A percentile compares a stretch with the other conserved stretches of the same genome.
Conservation (phyloP, 2,797 vertebrate species). For the Peromyscus nudipes region DNA sequence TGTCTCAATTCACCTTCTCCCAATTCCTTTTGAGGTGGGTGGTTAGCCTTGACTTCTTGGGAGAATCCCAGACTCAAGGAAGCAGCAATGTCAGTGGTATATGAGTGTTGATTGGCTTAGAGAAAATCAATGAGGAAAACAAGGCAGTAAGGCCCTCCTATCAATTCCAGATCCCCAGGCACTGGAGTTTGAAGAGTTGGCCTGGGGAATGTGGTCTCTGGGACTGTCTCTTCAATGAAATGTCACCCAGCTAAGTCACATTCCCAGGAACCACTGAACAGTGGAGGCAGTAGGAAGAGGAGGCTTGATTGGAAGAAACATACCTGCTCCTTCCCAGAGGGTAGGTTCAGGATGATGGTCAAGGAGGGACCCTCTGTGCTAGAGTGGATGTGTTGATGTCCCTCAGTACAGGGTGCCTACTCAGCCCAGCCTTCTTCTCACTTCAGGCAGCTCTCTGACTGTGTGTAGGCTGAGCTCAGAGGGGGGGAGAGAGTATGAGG, state of each 20-base stretch:
- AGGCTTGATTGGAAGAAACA: not conserved
- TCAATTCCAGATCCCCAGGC: not conserved
- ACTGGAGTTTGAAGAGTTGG: not conserved
- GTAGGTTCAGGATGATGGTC: not conserved
- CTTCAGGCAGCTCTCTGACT: not conserved
- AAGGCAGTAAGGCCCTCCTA: conserved; percentile 37
- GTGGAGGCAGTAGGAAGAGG: not conserved
- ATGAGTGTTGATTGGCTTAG: conserved; percentile 58
- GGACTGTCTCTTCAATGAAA: not conserved
- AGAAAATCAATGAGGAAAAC: conserved; percentile 61
- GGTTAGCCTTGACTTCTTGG: fast-evolving
- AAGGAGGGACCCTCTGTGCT: not conserved
- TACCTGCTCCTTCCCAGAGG: not conserved
- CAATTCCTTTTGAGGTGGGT: fast-evolving
- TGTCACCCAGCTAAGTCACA: not conserved
- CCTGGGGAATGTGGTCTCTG: not conserved
- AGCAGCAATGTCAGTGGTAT: not conserved
- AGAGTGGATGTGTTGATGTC: not conserved
- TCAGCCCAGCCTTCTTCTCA: not conserved
- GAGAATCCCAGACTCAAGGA: fast-evolving
- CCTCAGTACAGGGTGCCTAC: not conserved
- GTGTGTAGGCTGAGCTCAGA: not conserved
- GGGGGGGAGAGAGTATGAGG: not conserved
- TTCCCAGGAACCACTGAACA: not conserved
- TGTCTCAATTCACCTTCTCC: fast-evolving